Evolutionary conservation across 2,113 vertebrate species (phyloP).

Genomic region (Globicephala melas): DNA sequence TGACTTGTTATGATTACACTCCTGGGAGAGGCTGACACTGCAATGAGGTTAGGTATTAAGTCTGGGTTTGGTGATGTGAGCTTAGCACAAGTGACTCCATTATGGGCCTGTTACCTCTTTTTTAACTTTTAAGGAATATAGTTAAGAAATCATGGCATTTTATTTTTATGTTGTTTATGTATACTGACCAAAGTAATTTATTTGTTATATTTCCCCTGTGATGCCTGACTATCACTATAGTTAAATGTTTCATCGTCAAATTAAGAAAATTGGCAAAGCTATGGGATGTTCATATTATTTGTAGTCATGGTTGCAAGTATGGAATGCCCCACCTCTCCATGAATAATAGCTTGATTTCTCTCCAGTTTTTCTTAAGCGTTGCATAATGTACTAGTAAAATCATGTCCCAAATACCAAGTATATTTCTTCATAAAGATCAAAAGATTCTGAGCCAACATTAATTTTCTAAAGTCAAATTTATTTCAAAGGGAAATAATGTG

Average conservation of each 20-base stretch:
- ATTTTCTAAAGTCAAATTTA: constrained; percentile 27
- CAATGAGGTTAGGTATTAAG: neutral
- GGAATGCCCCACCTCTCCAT: neutral
- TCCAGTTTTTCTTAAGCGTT: neutral
- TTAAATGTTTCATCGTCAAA: neutral
- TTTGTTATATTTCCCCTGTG: neutral
- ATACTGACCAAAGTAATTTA: neutral
- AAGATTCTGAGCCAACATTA: neutral
- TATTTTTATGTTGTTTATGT: neutral
- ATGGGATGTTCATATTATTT: neutral
- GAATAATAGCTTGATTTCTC: neutral
- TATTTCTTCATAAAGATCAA: neutral
- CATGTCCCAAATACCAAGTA: neutral
- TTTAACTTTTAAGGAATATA: neutral
- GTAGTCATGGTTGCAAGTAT: neutral
- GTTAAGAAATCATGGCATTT: neutral
- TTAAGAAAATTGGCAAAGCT: neutral
- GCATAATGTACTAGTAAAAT: neutral
- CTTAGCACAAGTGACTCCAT: neutral
- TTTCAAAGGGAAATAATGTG: constrained; percentile 21
- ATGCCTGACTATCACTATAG: neutral
- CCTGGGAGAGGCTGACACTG: neutral
- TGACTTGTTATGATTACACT: too few relatives aligned
- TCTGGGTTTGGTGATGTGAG: neutral
- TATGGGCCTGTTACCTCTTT: neutral